Percentiles rank a stretch among this genome's conserved stretches.
Conservation (phyloP, 2,888 invertebrate species). For the Slavum lentiscoides region DNA sequence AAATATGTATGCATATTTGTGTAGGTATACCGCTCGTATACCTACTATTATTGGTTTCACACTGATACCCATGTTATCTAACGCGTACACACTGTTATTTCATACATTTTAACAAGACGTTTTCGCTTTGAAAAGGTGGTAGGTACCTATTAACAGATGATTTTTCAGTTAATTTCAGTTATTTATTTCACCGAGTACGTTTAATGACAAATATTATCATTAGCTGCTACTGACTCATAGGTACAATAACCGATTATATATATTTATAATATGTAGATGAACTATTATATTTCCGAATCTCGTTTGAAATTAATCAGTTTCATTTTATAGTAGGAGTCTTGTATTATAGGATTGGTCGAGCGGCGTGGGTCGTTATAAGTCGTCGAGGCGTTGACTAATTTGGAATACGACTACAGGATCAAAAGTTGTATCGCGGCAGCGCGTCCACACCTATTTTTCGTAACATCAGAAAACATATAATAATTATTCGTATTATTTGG, state of each 20-base stretch:
- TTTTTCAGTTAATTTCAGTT: no score
- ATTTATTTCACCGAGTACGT: neutral
- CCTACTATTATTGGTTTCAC: no score
- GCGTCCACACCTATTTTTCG: constrained; percentile 25
- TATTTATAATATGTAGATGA: neutral
- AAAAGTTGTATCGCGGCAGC: constrained; percentile 5
- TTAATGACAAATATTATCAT: neutral
- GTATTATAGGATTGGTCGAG: constrained; percentile 27
- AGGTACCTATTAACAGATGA: no score
- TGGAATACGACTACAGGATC: constrained; percentile 16
- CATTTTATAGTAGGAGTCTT: constrained; percentile 28
- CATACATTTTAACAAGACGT: no score
- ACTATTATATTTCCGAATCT: neutral
- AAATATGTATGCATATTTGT: no score
- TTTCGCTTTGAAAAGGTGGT: no score
- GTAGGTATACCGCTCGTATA: no score
- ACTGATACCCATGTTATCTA: no score
- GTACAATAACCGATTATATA: no score
- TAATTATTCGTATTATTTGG: constrained; percentile 5
- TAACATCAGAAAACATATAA: neutral
- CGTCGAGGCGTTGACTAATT: constrained; percentile 43
- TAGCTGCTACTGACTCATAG: no score
- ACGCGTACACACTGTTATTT: no score
- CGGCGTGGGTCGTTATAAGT: constrained; percentile 20
- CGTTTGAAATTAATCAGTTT: neutral